Percentiles rank a stretch among this genome's conserved stretches.
phyloP scores from a whole-genome alignment of 2,888 invertebrate genomes.

The Drosophila emarginata region DNA sequence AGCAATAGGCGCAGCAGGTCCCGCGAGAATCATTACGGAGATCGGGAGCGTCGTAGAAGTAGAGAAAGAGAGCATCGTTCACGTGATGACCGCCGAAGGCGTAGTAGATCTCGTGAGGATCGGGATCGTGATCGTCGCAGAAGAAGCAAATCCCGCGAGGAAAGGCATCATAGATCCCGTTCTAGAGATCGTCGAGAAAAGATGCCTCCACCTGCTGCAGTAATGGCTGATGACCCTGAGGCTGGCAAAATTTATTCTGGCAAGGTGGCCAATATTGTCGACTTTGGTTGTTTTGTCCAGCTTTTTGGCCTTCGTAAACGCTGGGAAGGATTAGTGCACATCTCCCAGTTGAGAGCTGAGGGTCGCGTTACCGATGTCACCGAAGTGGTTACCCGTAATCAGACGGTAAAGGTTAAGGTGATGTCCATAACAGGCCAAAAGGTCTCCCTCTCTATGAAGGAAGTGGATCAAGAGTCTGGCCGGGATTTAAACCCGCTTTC shows the following conservation, averaged over 20 bases:
- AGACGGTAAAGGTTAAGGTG: slow-evolving; percentile 95
- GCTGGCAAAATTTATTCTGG: slow-evolving; percentile 95
- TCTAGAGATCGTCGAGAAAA: slow-evolving; percentile 70
- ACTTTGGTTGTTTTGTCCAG: slow-evolving; percentile 99
- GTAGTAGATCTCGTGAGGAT: slow-evolving; percentile 45
- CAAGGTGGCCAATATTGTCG: slow-evolving; percentile 96
- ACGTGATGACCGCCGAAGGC: slow-evolving; percentile 25
- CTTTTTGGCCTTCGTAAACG: slow-evolving; percentile 93
- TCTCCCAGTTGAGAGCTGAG: slow-evolving; percentile 95
- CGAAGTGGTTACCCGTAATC: slow-evolving; percentile 95
- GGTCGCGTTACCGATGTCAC: slow-evolving; percentile 96
- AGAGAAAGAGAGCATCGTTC: background rate
- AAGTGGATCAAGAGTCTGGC: slow-evolving; percentile 97
- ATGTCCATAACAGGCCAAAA: slow-evolving; percentile 96
- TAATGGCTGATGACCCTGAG: slow-evolving; percentile 88
- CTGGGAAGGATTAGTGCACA: slow-evolving; percentile 98
- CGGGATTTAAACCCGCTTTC: slow-evolving; percentile 95
- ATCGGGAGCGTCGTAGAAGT: slow-evolving; percentile 20
- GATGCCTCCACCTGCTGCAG: slow-evolving; percentile 77
- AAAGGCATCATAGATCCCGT: slow-evolving; percentile 47
- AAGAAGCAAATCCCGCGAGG: slow-evolving; percentile 43
- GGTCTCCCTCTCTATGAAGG: slow-evolving; percentile 97
- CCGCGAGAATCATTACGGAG: slow-evolving; percentile 36
- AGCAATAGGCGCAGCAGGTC: slow-evolving; percentile 36
- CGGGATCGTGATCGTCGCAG: slow-evolving; percentile 40